A percentile compares a stretch with the other conserved stretches of the same genome.
Conservation (phyloP, 1,140 invertebrate genomes). For the Calliphora vicina region DNA sequence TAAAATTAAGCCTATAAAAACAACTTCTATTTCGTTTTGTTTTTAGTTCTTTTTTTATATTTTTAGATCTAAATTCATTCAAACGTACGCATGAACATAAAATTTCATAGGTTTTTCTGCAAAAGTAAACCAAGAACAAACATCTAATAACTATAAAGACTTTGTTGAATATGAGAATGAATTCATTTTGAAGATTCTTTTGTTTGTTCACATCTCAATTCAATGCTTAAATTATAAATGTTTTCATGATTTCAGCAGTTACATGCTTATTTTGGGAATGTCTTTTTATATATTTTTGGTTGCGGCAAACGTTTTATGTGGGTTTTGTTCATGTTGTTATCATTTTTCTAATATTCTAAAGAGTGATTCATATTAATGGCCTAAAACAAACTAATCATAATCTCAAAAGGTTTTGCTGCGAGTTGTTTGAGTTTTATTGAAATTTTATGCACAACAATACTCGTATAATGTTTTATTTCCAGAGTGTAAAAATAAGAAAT, state of each 20-base stretch:
- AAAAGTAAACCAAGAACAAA: no score
- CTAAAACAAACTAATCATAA: constrained; percentile 18
- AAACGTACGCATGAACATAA: no score
- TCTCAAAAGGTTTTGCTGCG: neutral
- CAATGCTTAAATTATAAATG: neutral
- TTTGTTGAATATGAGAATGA: neutral
- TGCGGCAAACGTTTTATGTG: constrained; percentile 22
- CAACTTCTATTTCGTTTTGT: neutral
- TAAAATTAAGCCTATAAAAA: constrained; percentile 20
- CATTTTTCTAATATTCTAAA: neutral
- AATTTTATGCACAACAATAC: neutral
- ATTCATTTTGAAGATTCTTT: constrained; percentile 21
- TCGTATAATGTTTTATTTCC: neutral
- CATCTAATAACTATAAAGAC: no score
- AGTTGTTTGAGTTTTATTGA: neutral
- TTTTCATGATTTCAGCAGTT: neutral
- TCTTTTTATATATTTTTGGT: neutral
- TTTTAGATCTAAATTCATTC: no score
- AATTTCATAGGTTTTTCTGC: no score
- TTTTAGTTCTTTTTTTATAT: neutral
- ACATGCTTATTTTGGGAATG: neutral
- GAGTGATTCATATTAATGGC: constrained; percentile 19
- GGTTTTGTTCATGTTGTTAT: neutral
- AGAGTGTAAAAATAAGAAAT: neutral
- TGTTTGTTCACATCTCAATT: neutral